phyloP scores from a whole-genome alignment of 2,113 vertebrate genomes.

The Pedetes capensis region DNA sequence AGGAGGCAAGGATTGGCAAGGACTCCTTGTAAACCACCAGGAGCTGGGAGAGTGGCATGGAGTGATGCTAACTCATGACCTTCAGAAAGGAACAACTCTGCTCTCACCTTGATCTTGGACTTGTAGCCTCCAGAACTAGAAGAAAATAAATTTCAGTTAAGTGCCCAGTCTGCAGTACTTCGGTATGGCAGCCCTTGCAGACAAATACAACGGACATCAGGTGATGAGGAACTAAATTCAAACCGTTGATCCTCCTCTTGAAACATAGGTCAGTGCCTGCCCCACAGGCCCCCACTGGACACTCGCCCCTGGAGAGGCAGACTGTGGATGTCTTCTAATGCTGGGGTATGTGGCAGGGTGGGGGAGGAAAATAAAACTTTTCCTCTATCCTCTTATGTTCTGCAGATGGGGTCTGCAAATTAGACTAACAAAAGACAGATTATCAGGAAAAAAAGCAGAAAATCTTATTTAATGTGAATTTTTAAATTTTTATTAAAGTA shows the following conservation, averaged over 20 bases:
- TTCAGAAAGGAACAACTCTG: background rate
- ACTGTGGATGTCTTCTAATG: background rate
- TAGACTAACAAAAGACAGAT: background rate
- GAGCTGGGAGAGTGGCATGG: background rate
- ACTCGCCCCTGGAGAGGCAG: too few relatives aligned
- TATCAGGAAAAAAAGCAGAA: background rate
- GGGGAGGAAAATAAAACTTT: background rate
- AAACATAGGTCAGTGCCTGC: too few relatives aligned
- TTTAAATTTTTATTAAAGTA: background rate
- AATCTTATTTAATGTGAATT: background rate
- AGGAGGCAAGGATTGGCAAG: background rate
- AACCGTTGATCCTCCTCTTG: background rate
- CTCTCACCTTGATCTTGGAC: background rate
- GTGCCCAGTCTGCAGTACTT: background rate
- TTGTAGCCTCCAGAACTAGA: background rate
- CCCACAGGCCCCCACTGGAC: background rate
- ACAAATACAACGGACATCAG: background rate
- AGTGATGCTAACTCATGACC: background rate
- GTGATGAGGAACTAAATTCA: background rate
- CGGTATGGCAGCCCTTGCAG: background rate
- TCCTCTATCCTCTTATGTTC: background rate
- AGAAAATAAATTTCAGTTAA: background rate
- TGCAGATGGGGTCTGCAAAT: background rate
- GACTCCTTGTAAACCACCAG: background rate
- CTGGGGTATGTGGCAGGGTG: rapidly evolving